Evolutionary conservation across 2,888 invertebrate genomes (phyloP).

Genomic region (Epinotia bilunana): DNA sequence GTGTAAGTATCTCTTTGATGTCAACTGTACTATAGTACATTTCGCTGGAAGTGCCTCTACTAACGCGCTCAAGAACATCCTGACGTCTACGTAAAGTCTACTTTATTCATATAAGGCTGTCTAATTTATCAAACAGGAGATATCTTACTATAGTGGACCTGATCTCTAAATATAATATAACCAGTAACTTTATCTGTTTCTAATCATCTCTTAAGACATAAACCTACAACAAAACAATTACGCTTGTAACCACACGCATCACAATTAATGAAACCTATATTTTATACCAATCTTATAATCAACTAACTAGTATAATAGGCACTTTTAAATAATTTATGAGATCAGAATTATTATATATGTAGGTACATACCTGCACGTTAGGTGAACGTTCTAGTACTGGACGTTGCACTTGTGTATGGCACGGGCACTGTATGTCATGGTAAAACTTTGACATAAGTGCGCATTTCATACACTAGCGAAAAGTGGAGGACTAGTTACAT

Average conservation of each 20-base stretch:
- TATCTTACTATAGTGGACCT: not conserved
- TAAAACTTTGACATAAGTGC: too few species aligned
- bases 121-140: not conserved
- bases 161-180: not conserved
- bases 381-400: not conserved
- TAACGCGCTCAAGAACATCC: not conserved
- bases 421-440: too few species aligned
- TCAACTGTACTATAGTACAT: too few species aligned
- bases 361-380: not conserved
- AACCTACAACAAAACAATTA: not conserved
- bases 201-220: constrained; percentile 4
- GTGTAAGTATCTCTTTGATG: too few species aligned
- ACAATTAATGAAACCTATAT: not conserved
- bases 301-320: constrained; percentile 22
- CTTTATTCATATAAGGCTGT: not conserved
- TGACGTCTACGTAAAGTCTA: too few species aligned
- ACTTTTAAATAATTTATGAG: constrained; percentile 37
- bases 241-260: not conserved
- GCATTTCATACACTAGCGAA: too few species aligned
- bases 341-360: constrained; percentile 27
- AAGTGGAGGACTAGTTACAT: too few species aligned
- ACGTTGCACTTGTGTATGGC: too few species aligned
- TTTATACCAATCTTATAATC: constrained; percentile 16
- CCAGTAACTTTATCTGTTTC: not conserved
- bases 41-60: not conserved